Evolutionary conservation across 2,797 vertebrate species (phyloP).

Genomic region (Sebastes reedi): DNA sequence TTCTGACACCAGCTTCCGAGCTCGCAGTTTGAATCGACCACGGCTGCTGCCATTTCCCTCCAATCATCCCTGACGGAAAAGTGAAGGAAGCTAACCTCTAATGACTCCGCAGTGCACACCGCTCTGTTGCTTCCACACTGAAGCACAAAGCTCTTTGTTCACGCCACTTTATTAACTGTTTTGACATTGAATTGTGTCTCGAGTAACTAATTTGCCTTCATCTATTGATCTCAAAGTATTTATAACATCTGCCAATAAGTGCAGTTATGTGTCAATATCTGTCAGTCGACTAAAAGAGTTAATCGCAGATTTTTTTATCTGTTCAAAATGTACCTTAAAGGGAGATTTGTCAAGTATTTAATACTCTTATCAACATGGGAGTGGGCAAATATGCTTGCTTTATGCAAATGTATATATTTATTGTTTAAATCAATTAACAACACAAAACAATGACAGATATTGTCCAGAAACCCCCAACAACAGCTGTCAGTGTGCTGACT

Average conservation of each 20-base stretch:
- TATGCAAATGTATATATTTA: too few species aligned
- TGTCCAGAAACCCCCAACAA: too few species aligned
- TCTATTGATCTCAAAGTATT: neutral
- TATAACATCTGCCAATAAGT: neutral
- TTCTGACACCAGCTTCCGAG: constrained; percentile 67
- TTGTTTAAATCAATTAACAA: too few species aligned
- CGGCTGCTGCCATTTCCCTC: constrained; percentile 58
- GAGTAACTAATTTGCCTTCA: neutral
- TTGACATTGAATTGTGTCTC: neutral
- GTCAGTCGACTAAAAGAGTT: too few species aligned
- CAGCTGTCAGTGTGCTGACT: too few species aligned
- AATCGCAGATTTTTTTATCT: too few species aligned
- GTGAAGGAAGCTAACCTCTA: constrained; percentile 20
- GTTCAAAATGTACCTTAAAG: too few species aligned
- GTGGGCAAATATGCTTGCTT: too few species aligned
- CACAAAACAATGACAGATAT: too few species aligned
- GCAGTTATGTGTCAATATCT: neutral
- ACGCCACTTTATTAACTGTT: neutral
- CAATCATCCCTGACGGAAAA: constrained; percentile 55
- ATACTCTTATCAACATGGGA: too few species aligned
- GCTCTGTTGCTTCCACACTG: neutral
- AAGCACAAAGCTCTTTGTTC: constrained; percentile 17
- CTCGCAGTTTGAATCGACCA: constrained; percentile 60
- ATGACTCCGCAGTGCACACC: constrained; percentile 11
- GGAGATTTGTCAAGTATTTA: too few species aligned